Evolutionary conservation across 1,140 invertebrate genomes (phyloP).

Genomic region (Galleria mellonella): DNA sequence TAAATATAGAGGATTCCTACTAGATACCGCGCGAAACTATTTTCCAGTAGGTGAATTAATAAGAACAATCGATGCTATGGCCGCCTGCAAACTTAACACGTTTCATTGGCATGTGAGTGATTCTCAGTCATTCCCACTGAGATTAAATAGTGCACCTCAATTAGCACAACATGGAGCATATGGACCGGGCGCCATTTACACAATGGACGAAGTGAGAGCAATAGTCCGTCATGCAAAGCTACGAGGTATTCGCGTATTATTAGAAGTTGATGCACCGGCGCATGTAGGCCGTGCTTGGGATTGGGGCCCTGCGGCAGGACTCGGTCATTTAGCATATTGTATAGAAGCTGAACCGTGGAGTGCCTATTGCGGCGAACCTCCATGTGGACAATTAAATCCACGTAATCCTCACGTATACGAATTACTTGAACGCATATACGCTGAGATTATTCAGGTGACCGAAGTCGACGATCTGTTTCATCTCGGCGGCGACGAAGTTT

Average conservation of each 20-base stretch:
- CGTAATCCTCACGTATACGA: slow-evolving; percentile 83
- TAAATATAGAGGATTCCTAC: slow-evolving; percentile 81
- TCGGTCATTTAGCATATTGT: slow-evolving; percentile 83
- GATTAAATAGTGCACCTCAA: slow-evolving; percentile 80
- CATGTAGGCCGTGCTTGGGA: slow-evolving; percentile 89
- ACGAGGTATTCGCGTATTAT: slow-evolving; percentile 81
- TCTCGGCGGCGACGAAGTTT: slow-evolving; percentile 89
- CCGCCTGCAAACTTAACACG: slow-evolving; percentile 86
- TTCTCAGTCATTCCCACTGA: slow-evolving; percentile 87
- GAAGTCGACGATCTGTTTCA: slow-evolving; percentile 83
- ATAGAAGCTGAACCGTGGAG: slow-evolving; percentile 86
- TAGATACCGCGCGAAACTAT: slow-evolving; percentile 87
- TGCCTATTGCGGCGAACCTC: slow-evolving; percentile 86
- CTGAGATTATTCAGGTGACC: slow-evolving; percentile 79
- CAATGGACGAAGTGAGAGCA: slow-evolving; percentile 78
- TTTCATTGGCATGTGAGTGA: slow-evolving; percentile 92
- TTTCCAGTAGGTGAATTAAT: slow-evolving; percentile 81
- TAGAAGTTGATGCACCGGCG: slow-evolving; percentile 87
- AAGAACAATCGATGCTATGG: slow-evolving; percentile 85
- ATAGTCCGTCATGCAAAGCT: slow-evolving; percentile 80
- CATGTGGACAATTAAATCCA: slow-evolving; percentile 89
- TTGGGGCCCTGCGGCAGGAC: slow-evolving; percentile 80
- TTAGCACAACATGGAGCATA: slow-evolving; percentile 86
- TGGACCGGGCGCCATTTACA: slow-evolving; percentile 80
- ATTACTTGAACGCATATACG: slow-evolving; percentile 80